Conservation (phyloP, 1,140 invertebrate species). For the Drosophila arawakana region DNA sequence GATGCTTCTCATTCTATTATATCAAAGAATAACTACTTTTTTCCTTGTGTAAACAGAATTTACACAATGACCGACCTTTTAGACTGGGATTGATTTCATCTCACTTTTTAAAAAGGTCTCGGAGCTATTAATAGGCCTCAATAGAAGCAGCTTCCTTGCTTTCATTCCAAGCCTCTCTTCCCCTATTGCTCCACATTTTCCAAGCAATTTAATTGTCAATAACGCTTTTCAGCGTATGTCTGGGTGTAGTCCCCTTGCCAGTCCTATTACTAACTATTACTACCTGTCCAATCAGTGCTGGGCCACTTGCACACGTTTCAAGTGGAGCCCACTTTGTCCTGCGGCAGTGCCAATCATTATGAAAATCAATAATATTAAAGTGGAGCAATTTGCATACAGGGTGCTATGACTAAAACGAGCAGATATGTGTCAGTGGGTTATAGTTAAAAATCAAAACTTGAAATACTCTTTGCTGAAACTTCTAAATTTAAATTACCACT, state of each 20-base stretch:
- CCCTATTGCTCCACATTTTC: neutral
- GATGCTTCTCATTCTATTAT: neutral
- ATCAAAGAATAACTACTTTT: no score
- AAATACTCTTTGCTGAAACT: no score
- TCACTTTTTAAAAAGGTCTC: conserved; percentile 19
- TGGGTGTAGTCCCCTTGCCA: neutral
- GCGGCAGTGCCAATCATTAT: conserved; percentile 52
- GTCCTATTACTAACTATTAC: no score
- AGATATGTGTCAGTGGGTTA: conserved; percentile 2
- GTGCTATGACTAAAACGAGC: conserved; percentile 4
- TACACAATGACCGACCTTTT: conserved; percentile 36
- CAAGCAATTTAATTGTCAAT: conserved; percentile 56
- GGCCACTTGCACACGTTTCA: conserved; percentile 54
- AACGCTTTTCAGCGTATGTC: conserved; percentile 38
- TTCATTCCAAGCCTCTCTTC: neutral
- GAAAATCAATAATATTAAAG: conserved; percentile 63
- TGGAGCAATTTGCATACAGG: conserved; percentile 35
- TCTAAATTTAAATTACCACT: no score
- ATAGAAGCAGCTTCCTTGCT: neutral
- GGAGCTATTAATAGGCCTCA: conserved; percentile 38
- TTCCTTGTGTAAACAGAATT: neutral
- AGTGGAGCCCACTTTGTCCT: conserved; percentile 32
- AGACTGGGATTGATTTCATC: conserved; percentile 53
- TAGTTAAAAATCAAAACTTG: neutral
- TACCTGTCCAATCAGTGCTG: conserved; percentile 40